These are phyloP conservation scores for Camponotus pennsylvanicus DNA, from an alignment of 1,140 invertebrate species.

Conservation along the genomic window DNA sequence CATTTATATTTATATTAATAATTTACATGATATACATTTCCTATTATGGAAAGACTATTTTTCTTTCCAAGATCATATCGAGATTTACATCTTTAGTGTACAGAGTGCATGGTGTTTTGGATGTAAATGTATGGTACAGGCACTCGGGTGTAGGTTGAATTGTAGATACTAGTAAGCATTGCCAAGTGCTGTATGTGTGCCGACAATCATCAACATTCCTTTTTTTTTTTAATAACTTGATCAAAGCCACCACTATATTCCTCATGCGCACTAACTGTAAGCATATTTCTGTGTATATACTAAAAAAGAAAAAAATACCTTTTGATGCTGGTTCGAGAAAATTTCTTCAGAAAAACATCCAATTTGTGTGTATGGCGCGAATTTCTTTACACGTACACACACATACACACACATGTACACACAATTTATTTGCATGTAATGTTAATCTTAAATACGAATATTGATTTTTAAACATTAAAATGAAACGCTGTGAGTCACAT, in stretches of 20 bases:
- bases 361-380: conserved; percentile 55
- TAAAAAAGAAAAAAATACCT: conserved; percentile 64
- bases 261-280: conserved; percentile 79
- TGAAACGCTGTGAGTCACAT: conserved; percentile 16
- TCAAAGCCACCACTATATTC: conserved; percentile 79
- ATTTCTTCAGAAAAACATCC: conserved; percentile 56
- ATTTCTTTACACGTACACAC: conserved; percentile 16
- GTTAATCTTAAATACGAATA: conserved; percentile 67
- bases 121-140: conserved; percentile 83
- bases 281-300: conserved; percentile 69
- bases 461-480: conserved; percentile 11
- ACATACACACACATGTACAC: conserved; percentile 28
- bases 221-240: conserved; percentile 76
- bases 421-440: conserved; percentile 67
- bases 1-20: conserved; percentile 9
- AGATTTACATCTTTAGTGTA: conserved; percentile 66
- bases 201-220: conserved; percentile 86
- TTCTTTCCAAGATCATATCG: conserved; percentile 36
- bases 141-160: conserved; percentile 82
- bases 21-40: conserved; percentile 59
- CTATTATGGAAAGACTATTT: conserved; percentile 56
- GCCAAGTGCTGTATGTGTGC: conserved; percentile 87
- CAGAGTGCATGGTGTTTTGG: conserved; percentile 84
- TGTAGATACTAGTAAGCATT: conserved; percentile 85
- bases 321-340: conserved; percentile 65